Conservation (phyloP, 2,113 vertebrate species). For the Gobio gobio region DNA sequence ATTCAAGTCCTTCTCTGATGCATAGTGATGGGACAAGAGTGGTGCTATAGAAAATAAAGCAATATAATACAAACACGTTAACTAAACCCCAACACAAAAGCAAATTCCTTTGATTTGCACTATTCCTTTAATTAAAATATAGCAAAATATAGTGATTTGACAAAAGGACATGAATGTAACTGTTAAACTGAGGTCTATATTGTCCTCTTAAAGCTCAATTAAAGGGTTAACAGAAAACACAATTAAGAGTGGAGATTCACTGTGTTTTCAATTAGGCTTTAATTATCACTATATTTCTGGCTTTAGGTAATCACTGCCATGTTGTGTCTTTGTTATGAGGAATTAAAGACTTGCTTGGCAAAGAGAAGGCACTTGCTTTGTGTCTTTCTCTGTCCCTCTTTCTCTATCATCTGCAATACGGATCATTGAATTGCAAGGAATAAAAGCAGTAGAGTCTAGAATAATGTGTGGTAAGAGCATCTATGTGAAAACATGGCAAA, state of each 20-base stretch:
- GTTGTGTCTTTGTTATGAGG: slow-evolving; percentile 62
- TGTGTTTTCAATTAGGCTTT: slow-evolving; percentile 55
- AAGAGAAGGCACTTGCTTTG: slow-evolving; percentile 49
- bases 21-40: not conserved
- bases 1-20: not conserved
- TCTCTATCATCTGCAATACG: slow-evolving; percentile 66
- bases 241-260: slow-evolving; percentile 43
- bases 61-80: too few species aligned
- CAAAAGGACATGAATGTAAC: slow-evolving; percentile 17
- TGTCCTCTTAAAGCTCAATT: slow-evolving; percentile 34
- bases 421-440: slow-evolving; percentile 66
- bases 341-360: slow-evolving; percentile 74
- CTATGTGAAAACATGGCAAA: slow-evolving; percentile 13
- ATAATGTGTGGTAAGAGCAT: not conserved
- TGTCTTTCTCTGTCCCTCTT: slow-evolving; percentile 47
- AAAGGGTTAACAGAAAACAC: slow-evolving; percentile 1
- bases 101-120: not conserved
- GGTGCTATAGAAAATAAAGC: too few species aligned
- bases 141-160: slow-evolving; percentile 1
- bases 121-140: slow-evolving; percentile 17
- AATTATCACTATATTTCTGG: slow-evolving; percentile 64
- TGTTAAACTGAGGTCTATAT: slow-evolving; percentile 41
- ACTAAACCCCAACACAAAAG: too few species aligned
- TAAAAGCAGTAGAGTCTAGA: not conserved
- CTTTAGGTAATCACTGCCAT: slow-evolving; percentile 62